Percentiles rank a stretch among this genome's conserved stretches.
These are phyloP conservation scores for Agonopterix heracliana DNA, from an alignment of 2,888 invertebrate species.

Conservation along the genomic window DNA sequence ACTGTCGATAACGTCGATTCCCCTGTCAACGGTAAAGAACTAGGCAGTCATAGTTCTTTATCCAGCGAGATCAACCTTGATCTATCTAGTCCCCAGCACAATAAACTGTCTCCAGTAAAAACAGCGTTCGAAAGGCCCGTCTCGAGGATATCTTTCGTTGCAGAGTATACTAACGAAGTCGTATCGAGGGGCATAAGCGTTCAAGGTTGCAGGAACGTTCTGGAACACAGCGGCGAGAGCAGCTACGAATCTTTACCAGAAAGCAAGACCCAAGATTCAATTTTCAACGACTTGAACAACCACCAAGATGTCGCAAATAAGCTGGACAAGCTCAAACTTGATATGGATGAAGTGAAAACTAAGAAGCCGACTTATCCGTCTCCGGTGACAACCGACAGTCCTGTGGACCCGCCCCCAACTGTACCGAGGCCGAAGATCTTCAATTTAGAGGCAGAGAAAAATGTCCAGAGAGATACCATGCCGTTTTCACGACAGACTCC, in stretches of 20 bases:
- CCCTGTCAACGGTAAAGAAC: slow-evolving; percentile 58
- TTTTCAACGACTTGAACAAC: slow-evolving; percentile 39
- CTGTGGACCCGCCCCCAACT: slow-evolving; percentile 27
- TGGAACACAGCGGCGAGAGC: slow-evolving; percentile 57
- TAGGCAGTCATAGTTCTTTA: slow-evolving; percentile 63
- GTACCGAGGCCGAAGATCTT: slow-evolving; percentile 43
- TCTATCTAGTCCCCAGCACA: slow-evolving; percentile 67
- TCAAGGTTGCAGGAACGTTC: slow-evolving; percentile 49
- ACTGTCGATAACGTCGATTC: slow-evolving; percentile 68
- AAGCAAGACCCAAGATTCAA: slow-evolving; percentile 29
- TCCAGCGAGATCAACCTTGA: slow-evolving; percentile 77
- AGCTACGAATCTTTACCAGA: slow-evolving; percentile 50
- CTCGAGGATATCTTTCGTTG: slow-evolving; percentile 50
- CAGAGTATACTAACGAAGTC: slow-evolving; percentile 59
- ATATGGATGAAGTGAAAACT: slow-evolving; percentile 35
- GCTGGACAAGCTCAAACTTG: slow-evolving; percentile 53
- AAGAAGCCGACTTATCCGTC: slow-evolving; percentile 39
- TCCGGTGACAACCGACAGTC: slow-evolving; percentile 32
- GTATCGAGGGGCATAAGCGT: slow-evolving; percentile 61
- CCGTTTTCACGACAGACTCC: slow-evolving; percentile 58
- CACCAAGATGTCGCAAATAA: slow-evolving; percentile 33
- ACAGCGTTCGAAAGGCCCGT: slow-evolving; percentile 56
- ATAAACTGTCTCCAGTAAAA: slow-evolving; percentile 50
- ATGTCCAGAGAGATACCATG: slow-evolving; percentile 38
- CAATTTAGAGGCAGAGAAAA: slow-evolving; percentile 47